Percentiles rank a stretch among this genome's conserved stretches.
These are phyloP conservation scores for Martes martes DNA, from an alignment of 2,113 vertebrate genomes.

Conservation along the genomic window DNA sequence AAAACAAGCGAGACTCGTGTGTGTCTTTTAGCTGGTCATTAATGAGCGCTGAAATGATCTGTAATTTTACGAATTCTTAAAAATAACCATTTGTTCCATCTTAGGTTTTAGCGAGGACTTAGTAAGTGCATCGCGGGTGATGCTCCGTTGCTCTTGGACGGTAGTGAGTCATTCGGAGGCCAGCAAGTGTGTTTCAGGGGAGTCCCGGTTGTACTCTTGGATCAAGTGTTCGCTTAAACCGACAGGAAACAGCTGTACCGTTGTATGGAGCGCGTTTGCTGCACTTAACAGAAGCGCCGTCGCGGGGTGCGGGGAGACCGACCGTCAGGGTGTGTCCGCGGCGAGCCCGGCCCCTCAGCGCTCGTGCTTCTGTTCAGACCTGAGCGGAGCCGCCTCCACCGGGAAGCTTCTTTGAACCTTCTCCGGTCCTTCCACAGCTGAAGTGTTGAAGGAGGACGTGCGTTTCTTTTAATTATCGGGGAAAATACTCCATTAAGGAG, in stretches of 20 bases:
- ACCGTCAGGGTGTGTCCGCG: background rate
- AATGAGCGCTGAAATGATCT: slow-evolving; percentile 61
- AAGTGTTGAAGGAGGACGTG: background rate
- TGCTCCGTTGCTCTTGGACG: slow-evolving; percentile 64
- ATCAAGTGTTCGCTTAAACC: slow-evolving; percentile 14
- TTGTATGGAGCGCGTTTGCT: background rate
- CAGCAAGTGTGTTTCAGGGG: slow-evolving; percentile 68
- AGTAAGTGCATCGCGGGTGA: slow-evolving; percentile 68
- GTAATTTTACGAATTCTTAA: slow-evolving; percentile 67
- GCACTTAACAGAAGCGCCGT: rapidly evolving
- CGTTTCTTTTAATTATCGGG: background rate
- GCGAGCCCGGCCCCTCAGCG: background rate
- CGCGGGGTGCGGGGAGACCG: too few species aligned
- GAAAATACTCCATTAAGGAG: background rate
- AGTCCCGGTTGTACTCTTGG: slow-evolving; percentile 69
- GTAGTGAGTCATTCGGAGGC: slow-evolving; percentile 71
- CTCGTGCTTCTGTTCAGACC: background rate
- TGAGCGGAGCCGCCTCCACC: background rate
- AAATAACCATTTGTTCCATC: slow-evolving; percentile 71
- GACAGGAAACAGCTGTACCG: background rate
- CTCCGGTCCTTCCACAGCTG: background rate
- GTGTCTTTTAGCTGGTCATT: slow-evolving; percentile 43
- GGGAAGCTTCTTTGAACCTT: background rate
- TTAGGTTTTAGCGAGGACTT: slow-evolving; percentile 73
- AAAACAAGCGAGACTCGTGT: slow-evolving; percentile 55